phyloP scores from a whole-genome alignment of 2,797 vertebrate genomes.

The Rhinichthys osculus region DNA sequence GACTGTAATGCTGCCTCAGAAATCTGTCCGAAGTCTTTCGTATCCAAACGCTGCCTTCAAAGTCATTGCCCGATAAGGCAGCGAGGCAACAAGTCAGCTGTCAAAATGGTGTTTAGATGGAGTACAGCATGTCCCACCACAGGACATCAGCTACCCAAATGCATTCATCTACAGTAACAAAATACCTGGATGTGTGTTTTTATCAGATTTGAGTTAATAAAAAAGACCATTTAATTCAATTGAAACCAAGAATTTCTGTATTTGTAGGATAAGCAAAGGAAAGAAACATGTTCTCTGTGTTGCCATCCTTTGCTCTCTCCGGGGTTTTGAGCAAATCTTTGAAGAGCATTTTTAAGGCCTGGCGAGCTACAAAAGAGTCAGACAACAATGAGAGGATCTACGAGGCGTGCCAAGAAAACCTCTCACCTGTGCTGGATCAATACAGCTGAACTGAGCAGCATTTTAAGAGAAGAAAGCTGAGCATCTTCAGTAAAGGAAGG shows the following conservation, averaged over 20 bases:
- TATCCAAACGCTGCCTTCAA: neutral
- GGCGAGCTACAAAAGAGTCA: conserved; percentile 17
- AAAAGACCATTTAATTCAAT: neutral
- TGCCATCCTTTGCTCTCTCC: neutral
- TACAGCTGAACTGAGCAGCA: neutral
- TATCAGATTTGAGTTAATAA: neutral
- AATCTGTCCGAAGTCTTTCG: neutral
- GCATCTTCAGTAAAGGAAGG: neutral
- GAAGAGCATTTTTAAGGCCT: neutral
- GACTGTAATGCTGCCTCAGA: neutral
- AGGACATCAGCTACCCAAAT: neutral
- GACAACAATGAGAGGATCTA: conserved; percentile 20
- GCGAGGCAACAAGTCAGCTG: neutral
- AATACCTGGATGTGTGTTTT: neutral
- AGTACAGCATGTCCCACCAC: neutral
- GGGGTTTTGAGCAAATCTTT: neutral
- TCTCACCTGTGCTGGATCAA: conserved; percentile 41
- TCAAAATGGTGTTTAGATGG: neutral
- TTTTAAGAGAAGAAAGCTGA: neutral
- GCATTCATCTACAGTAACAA: neutral
- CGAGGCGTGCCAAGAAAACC: conserved; percentile 22
- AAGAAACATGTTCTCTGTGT: neutral
- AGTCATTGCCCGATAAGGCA: no score
- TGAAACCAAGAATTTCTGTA: neutral
- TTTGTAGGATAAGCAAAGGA: neutral